These are phyloP conservation scores for Gymnoscelis rufifasciata DNA, from an alignment of 2,888 invertebrate genomes.

Conservation along the genomic window DNA sequence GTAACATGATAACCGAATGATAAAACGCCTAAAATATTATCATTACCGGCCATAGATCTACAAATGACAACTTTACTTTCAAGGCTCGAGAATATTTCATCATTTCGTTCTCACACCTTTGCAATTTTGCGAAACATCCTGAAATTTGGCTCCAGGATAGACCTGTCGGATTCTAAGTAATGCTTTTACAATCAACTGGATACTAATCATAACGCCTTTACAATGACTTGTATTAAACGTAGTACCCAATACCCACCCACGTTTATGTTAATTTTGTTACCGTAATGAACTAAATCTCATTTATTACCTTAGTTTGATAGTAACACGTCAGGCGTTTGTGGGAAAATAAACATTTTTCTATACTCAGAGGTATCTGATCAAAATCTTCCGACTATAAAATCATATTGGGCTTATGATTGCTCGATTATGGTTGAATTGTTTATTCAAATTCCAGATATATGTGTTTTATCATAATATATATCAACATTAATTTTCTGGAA, in stretches of 20 bases:
- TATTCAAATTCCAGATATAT: slow-evolving; percentile 39
- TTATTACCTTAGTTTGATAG: slow-evolving; percentile 48
- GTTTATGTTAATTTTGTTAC: slow-evolving; percentile 47
- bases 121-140: slow-evolving; percentile 12
- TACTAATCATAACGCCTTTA: slow-evolving; percentile 31
- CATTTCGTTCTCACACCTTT: slow-evolving; percentile 5
- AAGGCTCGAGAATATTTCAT: slow-evolving; percentile 9
- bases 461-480: slow-evolving; percentile 41
- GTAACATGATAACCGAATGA: slow-evolving; percentile 39
- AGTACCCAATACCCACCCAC: slow-evolving; percentile 54
- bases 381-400: slow-evolving; percentile 20
- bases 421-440: slow-evolving; percentile 34
- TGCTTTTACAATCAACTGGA: slow-evolving; percentile 23
- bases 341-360: slow-evolving; percentile 47
- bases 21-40: slow-evolving; percentile 30
- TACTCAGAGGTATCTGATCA: slow-evolving; percentile 26
- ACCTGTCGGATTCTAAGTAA: slow-evolving; percentile 11
- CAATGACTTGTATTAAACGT: slow-evolving; percentile 31
- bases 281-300: slow-evolving; percentile 57
- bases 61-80: slow-evolving; percentile 3
- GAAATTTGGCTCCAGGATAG: slow-evolving; percentile 14
- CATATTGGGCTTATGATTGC: slow-evolving; percentile 33
- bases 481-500: slow-evolving; percentile 32
- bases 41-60: slow-evolving; percentile 30
- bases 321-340: slow-evolving; percentile 52